Conservation (phyloP, 2,888 invertebrate species). For the Crioceris asparagi region DNA sequence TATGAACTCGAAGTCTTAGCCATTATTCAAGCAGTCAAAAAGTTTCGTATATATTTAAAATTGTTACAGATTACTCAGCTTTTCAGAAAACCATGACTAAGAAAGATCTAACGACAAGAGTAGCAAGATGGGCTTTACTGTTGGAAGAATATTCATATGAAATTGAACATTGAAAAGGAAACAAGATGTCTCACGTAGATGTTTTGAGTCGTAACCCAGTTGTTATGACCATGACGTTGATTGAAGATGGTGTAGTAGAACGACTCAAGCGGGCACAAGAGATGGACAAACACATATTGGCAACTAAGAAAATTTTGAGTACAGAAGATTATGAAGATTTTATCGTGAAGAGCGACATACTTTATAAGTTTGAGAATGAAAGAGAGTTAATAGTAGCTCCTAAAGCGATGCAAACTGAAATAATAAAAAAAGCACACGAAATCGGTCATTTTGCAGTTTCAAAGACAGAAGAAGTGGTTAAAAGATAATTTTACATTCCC, state of each 20-base stretch:
- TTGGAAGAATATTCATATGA: slow-evolving; percentile 24
- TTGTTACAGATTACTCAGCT: slow-evolving; percentile 29
- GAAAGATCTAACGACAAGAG: slow-evolving; percentile 20
- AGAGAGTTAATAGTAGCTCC: slow-evolving; percentile 24
- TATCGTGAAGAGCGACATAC: slow-evolving; percentile 14
- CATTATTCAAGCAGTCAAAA: slow-evolving; percentile 27
- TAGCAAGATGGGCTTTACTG: slow-evolving; percentile 27
- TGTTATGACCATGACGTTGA: slow-evolving; percentile 4
- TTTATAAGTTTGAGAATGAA: slow-evolving; percentile 20
- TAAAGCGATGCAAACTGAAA: slow-evolving; percentile 26
- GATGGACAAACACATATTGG: slow-evolving; percentile 15
- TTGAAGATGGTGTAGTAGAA: slow-evolving; percentile 6
- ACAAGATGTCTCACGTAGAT: slow-evolving; percentile 24
- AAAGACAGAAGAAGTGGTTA: slow-evolving; percentile 19
- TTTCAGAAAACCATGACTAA: slow-evolving; percentile 28
- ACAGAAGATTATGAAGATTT: slow-evolving; percentile 11
- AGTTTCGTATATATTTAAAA: slow-evolving; percentile 29
- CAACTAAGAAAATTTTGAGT: slow-evolving; percentile 18
- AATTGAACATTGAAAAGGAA: slow-evolving; percentile 24
- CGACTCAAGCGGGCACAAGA: slow-evolving; percentile 15
- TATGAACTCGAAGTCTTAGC: slow-evolving; percentile 32
- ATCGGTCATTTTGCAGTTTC: slow-evolving; percentile 27
- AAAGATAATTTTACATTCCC: too few species aligned
- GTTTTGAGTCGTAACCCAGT: slow-evolving; percentile 21
- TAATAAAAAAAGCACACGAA: slow-evolving; percentile 28